These are phyloP conservation scores for Coenobita brevimanus DNA, from an alignment of 1,140 invertebrate species.

Conservation along the genomic window DNA sequence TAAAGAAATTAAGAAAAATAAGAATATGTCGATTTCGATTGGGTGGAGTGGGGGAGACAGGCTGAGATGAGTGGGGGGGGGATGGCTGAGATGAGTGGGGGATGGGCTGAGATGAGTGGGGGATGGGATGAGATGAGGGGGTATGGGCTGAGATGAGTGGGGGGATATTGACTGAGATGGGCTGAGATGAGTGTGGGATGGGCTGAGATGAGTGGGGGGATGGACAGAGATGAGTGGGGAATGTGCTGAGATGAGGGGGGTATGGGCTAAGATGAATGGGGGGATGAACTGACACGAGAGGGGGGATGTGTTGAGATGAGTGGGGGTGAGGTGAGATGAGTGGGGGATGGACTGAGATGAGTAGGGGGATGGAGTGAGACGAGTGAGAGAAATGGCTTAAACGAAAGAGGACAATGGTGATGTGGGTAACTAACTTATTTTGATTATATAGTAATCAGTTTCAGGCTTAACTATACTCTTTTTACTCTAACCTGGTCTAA, in stretches of 20 bases:
- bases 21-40: too few relatives aligned
- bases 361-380: background rate
- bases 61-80: background rate
- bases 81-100: background rate
- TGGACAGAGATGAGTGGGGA: background rate
- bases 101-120: background rate
- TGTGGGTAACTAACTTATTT: background rate
- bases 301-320: background rate
- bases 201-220: too few relatives aligned
- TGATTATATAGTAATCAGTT: background rate
- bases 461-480: too few relatives aligned
- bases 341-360: too few relatives aligned
- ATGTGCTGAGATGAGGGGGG: background rate
- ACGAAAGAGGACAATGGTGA: background rate
- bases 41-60: background rate
- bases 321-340: background rate
- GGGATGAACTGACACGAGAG: background rate
- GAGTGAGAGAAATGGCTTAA: background rate
- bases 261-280: constrained; percentile 1
- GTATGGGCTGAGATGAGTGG: too few relatives aligned
- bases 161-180: background rate
- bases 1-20: background rate
- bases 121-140: too few relatives aligned
- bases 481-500: too few relatives aligned
- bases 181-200: too few relatives aligned